Percentiles rank a stretch among this genome's conserved stretches.
phyloP scores from a whole-genome alignment of 2,797 vertebrate genomes.

The Pristis pectinata region DNA sequence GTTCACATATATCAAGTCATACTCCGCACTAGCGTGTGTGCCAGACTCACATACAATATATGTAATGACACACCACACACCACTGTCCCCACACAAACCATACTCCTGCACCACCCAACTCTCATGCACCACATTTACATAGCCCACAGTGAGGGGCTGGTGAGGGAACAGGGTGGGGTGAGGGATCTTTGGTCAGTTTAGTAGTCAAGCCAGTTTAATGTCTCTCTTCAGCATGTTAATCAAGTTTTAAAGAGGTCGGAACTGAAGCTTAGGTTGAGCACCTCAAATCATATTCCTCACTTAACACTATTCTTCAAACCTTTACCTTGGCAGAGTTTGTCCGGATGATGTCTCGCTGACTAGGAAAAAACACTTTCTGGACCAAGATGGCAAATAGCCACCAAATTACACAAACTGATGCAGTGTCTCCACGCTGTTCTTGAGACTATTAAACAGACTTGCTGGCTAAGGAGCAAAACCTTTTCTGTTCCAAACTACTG shows the following conservation, averaged over 20 bases:
- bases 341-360: conserved; percentile 27
- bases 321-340: conserved; percentile 20
- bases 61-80: too few relatives aligned
- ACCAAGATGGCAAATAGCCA: background rate
- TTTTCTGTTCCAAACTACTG: conserved; percentile 16
- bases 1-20: too few relatives aligned
- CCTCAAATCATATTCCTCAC: background rate
- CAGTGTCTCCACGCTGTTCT: background rate
- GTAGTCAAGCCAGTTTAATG: background rate
- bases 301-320: background rate
- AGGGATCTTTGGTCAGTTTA: background rate
- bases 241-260: background rate
- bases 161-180: background rate
- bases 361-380: background rate
- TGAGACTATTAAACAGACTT: background rate
- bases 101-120: too few relatives aligned
- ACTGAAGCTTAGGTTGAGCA: background rate
- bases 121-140: too few relatives aligned
- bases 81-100: too few relatives aligned
- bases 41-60: too few relatives aligned
- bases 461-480: background rate
- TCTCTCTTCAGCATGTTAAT: background rate
- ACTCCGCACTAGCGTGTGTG: too few relatives aligned
- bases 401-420: background rate
- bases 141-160: too few relatives aligned